Evolutionary conservation across 1,140 invertebrate species (phyloP), one percentile per base, ranked within the genome.

Genomic region (Lucilia sericata): DNA sequence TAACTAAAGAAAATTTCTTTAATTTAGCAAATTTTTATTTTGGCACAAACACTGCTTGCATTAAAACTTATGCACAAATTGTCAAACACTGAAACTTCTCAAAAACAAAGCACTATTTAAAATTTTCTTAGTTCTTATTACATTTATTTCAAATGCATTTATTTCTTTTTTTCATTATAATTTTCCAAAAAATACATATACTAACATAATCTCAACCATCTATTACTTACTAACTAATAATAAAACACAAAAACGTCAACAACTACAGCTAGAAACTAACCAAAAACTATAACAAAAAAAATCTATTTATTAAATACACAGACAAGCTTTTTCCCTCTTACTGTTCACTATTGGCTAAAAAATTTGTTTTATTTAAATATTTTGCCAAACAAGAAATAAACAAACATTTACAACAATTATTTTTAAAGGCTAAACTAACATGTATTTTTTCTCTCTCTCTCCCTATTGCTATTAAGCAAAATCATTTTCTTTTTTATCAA

Each of bases 331-430:
- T 70, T 70, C 65, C 65, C 65, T 70, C 65, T 70, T 70, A 70
- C 65, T 70, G 5, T 25, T n/a, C n/a, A 70, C 65, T 70, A 70
- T 70, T 70, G 65, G 65, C 19, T 14, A 7, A 10, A 21, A n/a
- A 21, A 70, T 70, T 70, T 70, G 65, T 70, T 70, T 70, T 70
- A 70, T 70, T 70, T 70, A 70, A 70, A 19, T 70, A 70, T 70
- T 70, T 70, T 70, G 65, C 65, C 25, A 70, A 21, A 70, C n/a
- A 70, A 70, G 21, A 70, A 55, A 42, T 42, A 42, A 42, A 55
- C 12, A 55, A 55, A 55, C 13, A 55, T 55, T 55, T 17, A 55
- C 51, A 55, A 55, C 51, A 17, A 55, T 55, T 55, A 12, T 17
- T 1, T 55, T 10, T 10, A 42, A 42, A 42, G 42, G 42, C 42